Base-by-base conservation (phyloP, 92 coral and sea anemone genomes). In the Zoanthus sociatus region DNA sequence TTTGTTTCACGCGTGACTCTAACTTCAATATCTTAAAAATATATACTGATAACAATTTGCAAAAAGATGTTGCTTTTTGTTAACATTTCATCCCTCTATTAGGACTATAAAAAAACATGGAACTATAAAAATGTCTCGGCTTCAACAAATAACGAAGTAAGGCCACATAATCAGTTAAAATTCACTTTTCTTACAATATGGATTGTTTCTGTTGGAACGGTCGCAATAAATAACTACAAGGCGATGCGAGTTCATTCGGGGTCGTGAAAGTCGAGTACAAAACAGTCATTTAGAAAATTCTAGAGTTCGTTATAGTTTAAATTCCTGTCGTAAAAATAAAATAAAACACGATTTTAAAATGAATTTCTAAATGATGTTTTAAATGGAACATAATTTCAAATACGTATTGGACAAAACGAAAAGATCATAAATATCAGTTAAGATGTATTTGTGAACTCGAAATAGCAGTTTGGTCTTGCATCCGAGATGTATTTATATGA, bases 381-480 rank as follows among this genome's bases (percentile, higher is more conserved):
- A 26, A 18, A 56, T 42, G 33, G 84, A 16, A 37, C 10, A 50
- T 20, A n/a, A 56, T 81, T 66, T 81, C 7, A 66, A 66, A 66
- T 21, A 42, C 85, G 66, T 81, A 81, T 81, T 81, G 45, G 66
- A 81, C 42, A 21, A 17, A 58, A 7, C 54, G 13, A 20, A 1
- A 3, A 1, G 20, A 14, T 31, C 17, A 33, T n/a, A 16, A 73
- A 30, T 30, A 79, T 21, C 78, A 77, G 26, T 9, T 18, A 37
- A 33, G 18, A 50, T 12, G 14, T 64, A 72, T 8, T 15, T 50
- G 50, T 54, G 61, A 26, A 75, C 31, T 53, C 50, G 56, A 17
- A 77, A n/a, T 47, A 86, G 89, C 46, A 32, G 69, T 31, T 16
- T 54, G 21, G 31, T 26, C 58, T 87, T 56, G 55, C 64, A 58